These are phyloP conservation scores for human DNA, from an alignment of 2,113 vertebrate species.

Conservation along the genomic window DNA sequence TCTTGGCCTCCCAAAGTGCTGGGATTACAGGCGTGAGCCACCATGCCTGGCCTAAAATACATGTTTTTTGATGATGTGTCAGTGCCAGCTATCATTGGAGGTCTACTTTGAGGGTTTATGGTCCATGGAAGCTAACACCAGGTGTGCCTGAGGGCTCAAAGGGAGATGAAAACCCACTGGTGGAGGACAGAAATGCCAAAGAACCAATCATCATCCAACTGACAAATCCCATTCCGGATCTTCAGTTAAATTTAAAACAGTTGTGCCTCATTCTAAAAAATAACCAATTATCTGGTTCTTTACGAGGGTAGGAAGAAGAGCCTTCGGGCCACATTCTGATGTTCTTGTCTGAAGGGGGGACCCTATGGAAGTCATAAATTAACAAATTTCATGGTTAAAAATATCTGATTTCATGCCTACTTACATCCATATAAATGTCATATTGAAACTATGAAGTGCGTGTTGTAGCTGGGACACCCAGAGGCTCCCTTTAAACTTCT, in stretches of 20 bases:
- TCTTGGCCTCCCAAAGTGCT: no score
- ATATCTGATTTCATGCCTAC: constrained; percentile 66
- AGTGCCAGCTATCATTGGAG: not conserved
- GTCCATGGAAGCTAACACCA: not conserved
- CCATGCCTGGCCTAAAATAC: not conserved
- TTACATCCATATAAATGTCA: constrained; percentile 58
- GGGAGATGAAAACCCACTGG: not conserved
- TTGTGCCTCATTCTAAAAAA: constrained; percentile 43
- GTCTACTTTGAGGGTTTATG: not conserved
- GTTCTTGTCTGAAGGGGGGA: constrained; percentile 37
- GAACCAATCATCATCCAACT: not conserved
- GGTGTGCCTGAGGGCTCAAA: not conserved
- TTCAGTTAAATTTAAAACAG: constrained; percentile 59
- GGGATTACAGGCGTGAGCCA: no score
- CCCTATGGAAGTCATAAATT: constrained; percentile 68
- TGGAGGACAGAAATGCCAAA: not conserved
- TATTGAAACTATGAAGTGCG: constrained; percentile 27
- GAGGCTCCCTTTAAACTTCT: not conserved
- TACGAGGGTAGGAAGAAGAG: constrained; percentile 41
- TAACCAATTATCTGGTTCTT: constrained; percentile 59
- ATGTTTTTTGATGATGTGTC: not conserved
- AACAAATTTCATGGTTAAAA: constrained; percentile 70
- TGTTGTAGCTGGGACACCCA: not conserved
- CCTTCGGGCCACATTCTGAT: constrained; percentile 46
- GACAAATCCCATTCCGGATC: not conserved